Percentiles rank a stretch among this genome's conserved stretches.
Evolutionary conservation across 2,888 invertebrate species (phyloP).

Genomic region (Drosophila vallismaia): DNA sequence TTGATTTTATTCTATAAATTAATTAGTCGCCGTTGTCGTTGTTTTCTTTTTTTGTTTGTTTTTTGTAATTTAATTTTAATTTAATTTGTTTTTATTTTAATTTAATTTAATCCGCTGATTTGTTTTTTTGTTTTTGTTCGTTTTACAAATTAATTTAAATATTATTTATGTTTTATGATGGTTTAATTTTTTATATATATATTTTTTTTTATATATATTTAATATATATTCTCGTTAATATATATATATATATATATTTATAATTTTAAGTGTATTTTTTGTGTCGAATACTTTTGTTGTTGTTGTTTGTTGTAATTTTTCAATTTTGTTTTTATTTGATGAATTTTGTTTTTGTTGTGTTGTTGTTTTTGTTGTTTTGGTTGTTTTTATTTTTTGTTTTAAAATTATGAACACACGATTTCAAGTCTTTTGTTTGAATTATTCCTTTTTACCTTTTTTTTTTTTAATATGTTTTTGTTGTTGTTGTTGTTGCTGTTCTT

Average conservation of each 20-base stretch:
- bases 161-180: constrained; percentile 12
- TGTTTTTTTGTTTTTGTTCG: constrained; percentile 11
- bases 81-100: constrained; percentile 16
- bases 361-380: constrained; percentile 26
- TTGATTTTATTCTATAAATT: constrained; percentile 44
- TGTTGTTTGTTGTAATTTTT: constrained; percentile 16
- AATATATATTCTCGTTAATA: constrained; percentile 6
- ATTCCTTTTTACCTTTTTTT: constrained; percentile 21
- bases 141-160: constrained; percentile 33
- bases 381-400: constrained; percentile 43
- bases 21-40: constrained; percentile 35
- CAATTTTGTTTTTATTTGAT: constrained; percentile 15
- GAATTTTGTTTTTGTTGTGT: constrained; percentile 32
- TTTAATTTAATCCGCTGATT: constrained; percentile 4
- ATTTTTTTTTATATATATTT: constrained; percentile 19
- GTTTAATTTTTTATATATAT: constrained; percentile 7
- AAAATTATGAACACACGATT: constrained; percentile 75
- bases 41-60: constrained; percentile 13
- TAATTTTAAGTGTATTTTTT: constrained; percentile 9
- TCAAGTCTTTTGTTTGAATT: constrained; percentile 72
- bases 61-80: constrained; percentile 3
- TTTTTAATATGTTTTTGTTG: background rate
- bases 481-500: background rate
- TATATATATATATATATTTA: constrained; percentile 31
- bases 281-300: constrained; percentile 33